Evolutionary conservation across 2,888 invertebrate species (phyloP).

Genomic region (Micropterix aruncella): DNA sequence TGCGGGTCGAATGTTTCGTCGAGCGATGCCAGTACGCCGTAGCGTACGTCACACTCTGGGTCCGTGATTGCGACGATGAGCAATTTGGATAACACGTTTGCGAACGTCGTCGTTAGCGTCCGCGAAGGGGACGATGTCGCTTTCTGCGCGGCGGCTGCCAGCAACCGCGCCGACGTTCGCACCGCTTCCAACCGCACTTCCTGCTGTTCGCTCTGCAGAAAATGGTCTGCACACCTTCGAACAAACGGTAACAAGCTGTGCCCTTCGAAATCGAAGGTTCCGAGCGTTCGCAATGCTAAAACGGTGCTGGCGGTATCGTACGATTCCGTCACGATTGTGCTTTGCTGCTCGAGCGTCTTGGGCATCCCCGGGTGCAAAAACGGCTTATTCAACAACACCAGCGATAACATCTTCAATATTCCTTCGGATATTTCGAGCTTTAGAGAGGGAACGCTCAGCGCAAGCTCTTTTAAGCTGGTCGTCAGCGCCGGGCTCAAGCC

Average conservation of each 20-base stretch:
- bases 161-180: conserved; percentile 77
- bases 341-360: conserved; percentile 39
- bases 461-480: conserved; percentile 80
- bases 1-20: conserved; percentile 88
- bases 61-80: conserved; percentile 91
- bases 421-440: conserved; percentile 89
- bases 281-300: conserved; percentile 83
- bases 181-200: conserved; percentile 88
- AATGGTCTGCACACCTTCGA: conserved; percentile 82
- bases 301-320: conserved; percentile 75
- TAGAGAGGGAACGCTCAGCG: conserved; percentile 72
- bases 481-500: conserved; percentile 85
- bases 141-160: conserved; percentile 65
- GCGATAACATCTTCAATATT: conserved; percentile 78
- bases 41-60: conserved; percentile 86
- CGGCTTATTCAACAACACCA: conserved; percentile 80
- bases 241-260: conserved; percentile 87
- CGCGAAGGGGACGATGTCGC: conserved; percentile 53
- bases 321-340: conserved; percentile 38
- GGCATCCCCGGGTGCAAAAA: conserved; percentile 70
- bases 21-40: conserved; percentile 82
- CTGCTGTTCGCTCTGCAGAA: conserved; percentile 78
- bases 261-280: conserved; percentile 82
- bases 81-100: conserved; percentile 81
- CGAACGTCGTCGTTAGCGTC: conserved; percentile 76